phyloP scores from a whole-genome alignment of 2,888 invertebrate species.

The Omphaloscelis lunosa region DNA sequence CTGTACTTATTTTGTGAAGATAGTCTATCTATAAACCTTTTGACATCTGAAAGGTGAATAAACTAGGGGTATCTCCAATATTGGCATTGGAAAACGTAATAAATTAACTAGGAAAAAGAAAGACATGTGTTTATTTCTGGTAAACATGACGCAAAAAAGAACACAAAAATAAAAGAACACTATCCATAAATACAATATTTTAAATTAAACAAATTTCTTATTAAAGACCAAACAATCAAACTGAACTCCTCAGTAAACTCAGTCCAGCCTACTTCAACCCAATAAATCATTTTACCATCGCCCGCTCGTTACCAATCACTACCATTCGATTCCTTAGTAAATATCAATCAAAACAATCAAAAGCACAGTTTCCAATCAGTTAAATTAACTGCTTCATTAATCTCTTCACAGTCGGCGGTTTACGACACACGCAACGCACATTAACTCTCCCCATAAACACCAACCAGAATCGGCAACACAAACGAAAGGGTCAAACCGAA shows the following conservation, averaged over 20 bases:
- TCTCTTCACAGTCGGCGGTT: conserved; percentile 60
- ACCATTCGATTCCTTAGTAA: conserved; percentile 43
- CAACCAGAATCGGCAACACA: conserved; percentile 55
- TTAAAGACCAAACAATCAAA: conserved; percentile 2
- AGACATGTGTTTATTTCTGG: too few relatives aligned
- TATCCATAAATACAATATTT: too few relatives aligned
- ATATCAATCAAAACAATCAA: conserved; percentile 44
- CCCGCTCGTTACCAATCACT: conserved; percentile 19
- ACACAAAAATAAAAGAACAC: too few relatives aligned
- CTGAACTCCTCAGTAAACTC: background rate
- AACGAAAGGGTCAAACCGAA: conserved; percentile 62
- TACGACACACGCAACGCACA: conserved; percentile 47
- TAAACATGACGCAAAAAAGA: too few relatives aligned
- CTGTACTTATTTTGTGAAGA: too few relatives aligned
- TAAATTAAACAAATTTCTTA: background rate
- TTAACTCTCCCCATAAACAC: conserved; percentile 60
- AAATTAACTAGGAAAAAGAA: too few relatives aligned
- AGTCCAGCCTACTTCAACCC: background rate
- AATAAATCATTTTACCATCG: conserved; percentile 20
- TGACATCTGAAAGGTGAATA: too few relatives aligned
- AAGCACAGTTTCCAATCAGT: conserved; percentile 54
- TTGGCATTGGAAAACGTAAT: background rate
- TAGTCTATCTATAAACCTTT: too few relatives aligned
- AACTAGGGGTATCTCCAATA: too few relatives aligned
- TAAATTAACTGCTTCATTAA: conserved; percentile 67